These are phyloP conservation scores for Pherbina coryleti DNA, from an alignment of 2,888 invertebrate genomes.

Conservation along the genomic window DNA sequence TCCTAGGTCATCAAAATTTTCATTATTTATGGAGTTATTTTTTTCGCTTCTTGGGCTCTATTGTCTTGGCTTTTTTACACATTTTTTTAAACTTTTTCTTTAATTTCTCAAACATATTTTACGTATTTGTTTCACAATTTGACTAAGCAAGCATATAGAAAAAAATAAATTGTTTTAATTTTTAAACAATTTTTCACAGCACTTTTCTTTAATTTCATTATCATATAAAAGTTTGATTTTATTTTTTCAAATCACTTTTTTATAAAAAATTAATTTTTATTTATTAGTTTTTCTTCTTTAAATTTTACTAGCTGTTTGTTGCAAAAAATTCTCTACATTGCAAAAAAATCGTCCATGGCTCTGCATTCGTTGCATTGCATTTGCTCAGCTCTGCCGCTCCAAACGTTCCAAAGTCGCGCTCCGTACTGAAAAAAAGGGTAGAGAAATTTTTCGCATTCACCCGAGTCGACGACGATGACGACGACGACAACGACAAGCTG, in stretches of 20 bases:
- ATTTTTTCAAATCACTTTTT: neutral
- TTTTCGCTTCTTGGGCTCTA: neutral
- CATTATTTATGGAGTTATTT: neutral
- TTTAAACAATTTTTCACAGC: neutral
- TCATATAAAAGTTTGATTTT: neutral
- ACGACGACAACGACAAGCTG: slow-evolving; percentile 8
- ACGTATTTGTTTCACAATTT: neutral
- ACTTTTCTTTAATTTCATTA: slow-evolving; percentile 9
- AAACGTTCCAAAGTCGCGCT: slow-evolving; percentile 66
- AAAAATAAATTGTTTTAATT: neutral
- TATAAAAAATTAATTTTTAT: neutral
- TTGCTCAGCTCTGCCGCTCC: slow-evolving; percentile 43
- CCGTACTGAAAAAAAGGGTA: slow-evolving; percentile 67
- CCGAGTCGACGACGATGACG: slow-evolving; percentile 44
- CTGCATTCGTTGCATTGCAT: neutral
- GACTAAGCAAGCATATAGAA: too few relatives aligned
- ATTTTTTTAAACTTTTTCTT: neutral
- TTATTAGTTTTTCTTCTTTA: neutral
- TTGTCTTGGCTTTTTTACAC: too few relatives aligned
- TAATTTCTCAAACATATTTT: neutral
- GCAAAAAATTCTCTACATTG: neutral
- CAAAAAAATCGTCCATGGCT: neutral
- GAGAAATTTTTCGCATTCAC: slow-evolving; percentile 63
- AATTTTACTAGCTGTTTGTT: neutral
- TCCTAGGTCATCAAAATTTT: slow-evolving; percentile 64